phyloP scores from a whole-genome alignment of 2,797 vertebrate species.

The Avahi laniger region DNA sequence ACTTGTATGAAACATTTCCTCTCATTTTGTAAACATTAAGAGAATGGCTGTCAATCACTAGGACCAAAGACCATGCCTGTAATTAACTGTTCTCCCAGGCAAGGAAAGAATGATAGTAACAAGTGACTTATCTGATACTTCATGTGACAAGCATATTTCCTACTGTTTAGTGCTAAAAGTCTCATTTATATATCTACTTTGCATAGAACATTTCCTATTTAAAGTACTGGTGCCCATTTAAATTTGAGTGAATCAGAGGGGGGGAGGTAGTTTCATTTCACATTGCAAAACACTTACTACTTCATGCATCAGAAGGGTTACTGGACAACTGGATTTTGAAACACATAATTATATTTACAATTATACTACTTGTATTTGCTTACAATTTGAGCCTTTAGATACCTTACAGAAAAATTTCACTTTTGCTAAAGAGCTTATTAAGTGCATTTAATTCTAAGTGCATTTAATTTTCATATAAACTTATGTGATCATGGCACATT shows the following conservation, averaged over 20 bases:
- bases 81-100: conserved; percentile 5
- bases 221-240: conserved; percentile 28
- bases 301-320: background rate
- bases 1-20: background rate
- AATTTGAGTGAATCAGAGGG: conserved; percentile 23
- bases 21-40: conserved; percentile 31
- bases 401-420: background rate
- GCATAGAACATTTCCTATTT: conserved; percentile 7
- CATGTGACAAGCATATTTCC: background rate
- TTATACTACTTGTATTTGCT: conserved; percentile 7
- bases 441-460: conserved; percentile 7
- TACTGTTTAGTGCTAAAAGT: background rate
- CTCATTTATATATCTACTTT: conserved; percentile 10
- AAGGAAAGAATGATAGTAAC: background rate
- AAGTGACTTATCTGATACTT: background rate
- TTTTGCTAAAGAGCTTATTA: conserved; percentile 26
- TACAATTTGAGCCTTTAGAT: conserved; percentile 49
- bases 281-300: conserved; percentile 37
- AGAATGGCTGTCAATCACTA: conserved; percentile 50
- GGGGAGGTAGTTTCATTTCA: conserved; percentile 48
- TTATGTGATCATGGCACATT: background rate
- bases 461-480: conserved; percentile 27
- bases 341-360: background rate
- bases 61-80: background rate
- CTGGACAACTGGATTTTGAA: conserved; percentile 15